Evolutionary conservation across 2,113 vertebrate genomes (phyloP), one percentile per base, ranked within the genome.

Genomic region (Turdus rufiventris): DNA sequence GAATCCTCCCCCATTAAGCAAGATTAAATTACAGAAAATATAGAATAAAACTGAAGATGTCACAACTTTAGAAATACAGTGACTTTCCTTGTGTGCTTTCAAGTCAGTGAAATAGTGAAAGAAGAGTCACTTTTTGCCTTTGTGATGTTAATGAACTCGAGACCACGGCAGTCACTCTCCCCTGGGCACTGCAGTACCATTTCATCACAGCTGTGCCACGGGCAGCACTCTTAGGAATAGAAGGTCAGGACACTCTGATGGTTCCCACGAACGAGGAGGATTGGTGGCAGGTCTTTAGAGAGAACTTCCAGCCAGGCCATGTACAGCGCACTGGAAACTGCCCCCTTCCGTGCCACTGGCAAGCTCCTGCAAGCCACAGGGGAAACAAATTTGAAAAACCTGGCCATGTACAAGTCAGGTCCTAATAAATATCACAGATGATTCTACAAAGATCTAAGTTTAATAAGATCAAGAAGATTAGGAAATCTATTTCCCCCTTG

Each of bases 241-340:
- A 99, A 99, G 62, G 99, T 99, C 92, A 99, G 99, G 94, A 99
- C 99, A 28, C 99, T 99, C 98, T 99, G 99, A 94, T 99, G 99
- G 97, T 99, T 99, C 60, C 99, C 99, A 50, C 99, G 99, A 57
- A 99, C 99, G 33, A 99, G 98, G 1, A 99, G 98, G 91, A 99
- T 97, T 31, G 99, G 99, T 4, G 99, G 99, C 79, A 99, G 98
- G 89, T 99, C 99, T 96, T 98, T 98, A 60, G 99, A 99, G 33
- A 99, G 96, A 4, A 93, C 98, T 97, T 99, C 99, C 96, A 99
- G 95, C 99, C 99, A 99, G 60, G 99, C 98, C 99, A 99, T 99
- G 94, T 99, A 99, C 14, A 99, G 97, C 2, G 99, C 98, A 70
- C 99, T 99, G 70, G 99, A 99, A 71, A 99, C 99, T 0, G 99